Percentiles rank a stretch among this genome's conserved stretches.
Evolutionary conservation across 1,140 invertebrate genomes (phyloP).

Genomic region (Anoplolepis gracilipes): DNA sequence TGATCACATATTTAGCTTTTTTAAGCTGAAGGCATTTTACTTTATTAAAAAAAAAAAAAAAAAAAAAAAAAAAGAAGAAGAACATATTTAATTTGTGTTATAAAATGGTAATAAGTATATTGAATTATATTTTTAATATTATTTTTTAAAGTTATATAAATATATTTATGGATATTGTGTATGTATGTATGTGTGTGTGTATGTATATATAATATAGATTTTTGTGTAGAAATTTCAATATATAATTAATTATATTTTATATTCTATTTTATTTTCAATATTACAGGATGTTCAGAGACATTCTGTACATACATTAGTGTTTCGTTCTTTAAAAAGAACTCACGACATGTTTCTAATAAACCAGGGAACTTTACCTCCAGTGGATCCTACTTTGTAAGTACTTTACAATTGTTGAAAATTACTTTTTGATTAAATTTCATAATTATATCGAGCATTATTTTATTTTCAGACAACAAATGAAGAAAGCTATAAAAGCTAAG

Average conservation of each 20-base stretch:
- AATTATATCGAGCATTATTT: not conserved
- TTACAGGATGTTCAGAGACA: constrained; percentile 97
- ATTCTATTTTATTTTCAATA: no score
- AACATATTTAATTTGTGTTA: no score
- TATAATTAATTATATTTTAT: constrained; percentile 13
- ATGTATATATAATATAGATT: no score
- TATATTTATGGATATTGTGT: no score
- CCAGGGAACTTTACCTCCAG: constrained; percentile 94
- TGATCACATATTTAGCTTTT: no score
- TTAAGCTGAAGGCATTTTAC: no score
- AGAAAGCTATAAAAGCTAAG: constrained; percentile 92
- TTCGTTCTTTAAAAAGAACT: constrained; percentile 98
- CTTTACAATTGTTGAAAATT: constrained; percentile 29
- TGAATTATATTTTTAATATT: no score
- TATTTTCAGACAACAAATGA: constrained; percentile 86
- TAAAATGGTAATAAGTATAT: no score
- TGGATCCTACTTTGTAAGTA: constrained; percentile 93
- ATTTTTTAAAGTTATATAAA: no score
- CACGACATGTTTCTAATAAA: constrained; percentile 99
- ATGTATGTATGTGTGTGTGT: no score
- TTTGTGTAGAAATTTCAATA: not conserved
- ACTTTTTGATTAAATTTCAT: constrained; percentile 26
- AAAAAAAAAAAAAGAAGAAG: no score
- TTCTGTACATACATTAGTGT: constrained; percentile 98
- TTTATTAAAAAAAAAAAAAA: no score